Evolutionary conservation across 2,113 vertebrate genomes (phyloP).

Genomic region (Hirundichthys speculiger): DNA sequence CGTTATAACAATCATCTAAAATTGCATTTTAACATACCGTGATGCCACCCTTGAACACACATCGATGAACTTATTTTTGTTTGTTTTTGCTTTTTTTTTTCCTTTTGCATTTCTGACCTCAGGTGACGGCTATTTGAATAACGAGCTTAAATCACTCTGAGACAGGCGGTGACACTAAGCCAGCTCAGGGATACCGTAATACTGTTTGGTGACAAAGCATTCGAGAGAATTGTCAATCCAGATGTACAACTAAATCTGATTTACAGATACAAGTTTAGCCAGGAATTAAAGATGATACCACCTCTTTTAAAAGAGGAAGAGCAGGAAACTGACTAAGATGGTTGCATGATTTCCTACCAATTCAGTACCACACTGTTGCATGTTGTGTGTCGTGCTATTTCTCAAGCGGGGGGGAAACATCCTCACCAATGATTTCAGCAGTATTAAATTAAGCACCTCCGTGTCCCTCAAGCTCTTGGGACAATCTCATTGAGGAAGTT

Average conservation of each 20-base stretch:
- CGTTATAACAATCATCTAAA: too few relatives aligned
- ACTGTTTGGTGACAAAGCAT: constrained; percentile 40
- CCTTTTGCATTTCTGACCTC: not conserved
- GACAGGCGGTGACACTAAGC: constrained; percentile 45
- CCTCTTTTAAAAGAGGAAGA: constrained; percentile 20
- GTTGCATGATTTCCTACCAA: constrained; percentile 9
- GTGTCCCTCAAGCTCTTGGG: constrained; percentile 18
- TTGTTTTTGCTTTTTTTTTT: not conserved
- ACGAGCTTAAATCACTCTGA: constrained; percentile 19
- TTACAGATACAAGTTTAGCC: constrained; percentile 16
- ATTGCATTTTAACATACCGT: too few relatives aligned
- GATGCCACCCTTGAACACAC: too few relatives aligned
- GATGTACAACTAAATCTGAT: constrained; percentile 37
- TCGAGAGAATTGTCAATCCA: constrained; percentile 18
- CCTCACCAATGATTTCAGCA: constrained; percentile 12
- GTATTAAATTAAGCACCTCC: constrained; percentile 32
- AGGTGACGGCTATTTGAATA: constrained; percentile 13
- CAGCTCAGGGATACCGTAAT: constrained; percentile 30
- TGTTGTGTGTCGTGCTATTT: constrained; percentile 8
- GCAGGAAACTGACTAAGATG: not conserved
- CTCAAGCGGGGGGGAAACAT: not conserved
- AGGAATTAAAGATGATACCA: constrained; percentile 9
- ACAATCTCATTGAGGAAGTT: constrained; percentile 49
- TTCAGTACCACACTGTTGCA: not conserved
- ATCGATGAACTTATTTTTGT: not conserved